phyloP scores from a whole-genome alignment of 2,797 vertebrate species.

The Oceanodroma leucorhoa region DNA sequence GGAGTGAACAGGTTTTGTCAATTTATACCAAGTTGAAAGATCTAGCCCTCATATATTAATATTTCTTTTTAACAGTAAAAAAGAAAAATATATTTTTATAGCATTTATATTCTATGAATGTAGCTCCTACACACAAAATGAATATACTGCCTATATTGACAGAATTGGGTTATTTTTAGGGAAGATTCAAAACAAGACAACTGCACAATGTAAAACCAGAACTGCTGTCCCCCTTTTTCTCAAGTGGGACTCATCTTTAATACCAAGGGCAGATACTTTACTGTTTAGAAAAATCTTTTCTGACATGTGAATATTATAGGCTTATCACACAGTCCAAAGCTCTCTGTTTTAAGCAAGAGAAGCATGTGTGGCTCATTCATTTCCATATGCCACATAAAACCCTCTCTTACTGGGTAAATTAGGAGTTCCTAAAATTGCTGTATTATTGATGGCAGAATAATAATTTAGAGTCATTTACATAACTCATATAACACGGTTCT shows the following conservation, averaged over 20 bases:
- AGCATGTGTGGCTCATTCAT: neutral
- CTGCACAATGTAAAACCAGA: neutral
- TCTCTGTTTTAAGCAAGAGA: neutral
- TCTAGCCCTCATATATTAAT: neutral
- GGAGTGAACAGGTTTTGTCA: neutral
- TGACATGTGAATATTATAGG: neutral
- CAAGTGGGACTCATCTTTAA: neutral
- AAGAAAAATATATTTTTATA: neutral
- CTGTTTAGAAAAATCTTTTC: neutral
- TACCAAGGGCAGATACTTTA: neutral
- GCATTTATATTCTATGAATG: neutral
- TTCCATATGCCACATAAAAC: neutral
- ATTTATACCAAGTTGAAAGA: neutral
- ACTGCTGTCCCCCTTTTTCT: neutral
- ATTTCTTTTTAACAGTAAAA: neutral
- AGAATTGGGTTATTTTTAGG: neutral
- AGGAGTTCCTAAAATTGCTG: neutral
- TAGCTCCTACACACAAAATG: neutral
- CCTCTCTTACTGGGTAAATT: neutral
- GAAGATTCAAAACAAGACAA: neutral
- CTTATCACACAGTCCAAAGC: neutral
- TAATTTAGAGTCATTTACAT: neutral
- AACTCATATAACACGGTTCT: neutral
- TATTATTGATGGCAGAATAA: neutral
- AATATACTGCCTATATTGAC: neutral